Evolutionary conservation across 2,888 invertebrate species (phyloP), one percentile per base, ranked within the genome.

Genomic region (Hydrotaea diabolus): DNA sequence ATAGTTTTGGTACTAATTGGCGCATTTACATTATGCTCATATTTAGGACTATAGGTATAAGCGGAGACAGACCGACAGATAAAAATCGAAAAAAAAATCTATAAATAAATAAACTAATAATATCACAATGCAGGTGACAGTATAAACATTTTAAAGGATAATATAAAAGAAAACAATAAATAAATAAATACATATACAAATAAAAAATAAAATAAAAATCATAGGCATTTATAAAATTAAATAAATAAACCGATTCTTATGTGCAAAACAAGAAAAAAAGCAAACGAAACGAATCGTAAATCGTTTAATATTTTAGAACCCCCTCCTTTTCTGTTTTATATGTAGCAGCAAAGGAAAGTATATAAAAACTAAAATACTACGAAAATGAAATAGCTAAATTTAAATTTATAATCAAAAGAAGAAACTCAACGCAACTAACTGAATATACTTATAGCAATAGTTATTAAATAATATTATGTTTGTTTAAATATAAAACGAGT

Each of bases 1-100:
- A 95, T 97, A 87, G 93, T 97, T 85, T 92, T 95, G 87, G 95
- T 96, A 87, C 93, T 97, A 82, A 95, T 96, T 92, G 94, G 95
- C 89, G 96, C 97, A 82, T 97, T 97, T 93, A 93, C 95, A 85
- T 90, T 97, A 87, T 97, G 97, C 93, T 97, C 97, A 87, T 97
- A 96, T 93, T 90, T 97, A 91, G 97, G 96, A 89, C 95, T 97
- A 92, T 96, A 92, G 86, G 79, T 39, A 43, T 46, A 81, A 46
- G 17, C 19, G 7, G 15, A 23, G 5, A n/a, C 23, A 59, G 15
- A 23, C 15, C 8, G 5, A 62, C 17, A 49, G 9, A 49, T 49
- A 71, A 13, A 46, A 71, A 13, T 23, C 36, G 26, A 17, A 11
- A 69, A 15, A n/a, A n/a, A n/a, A n/a, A n/a, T n/a, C n/a, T n/a